Evolutionary conservation across 2,888 invertebrate genomes (phyloP).

Genomic region (Altica lythri): DNA sequence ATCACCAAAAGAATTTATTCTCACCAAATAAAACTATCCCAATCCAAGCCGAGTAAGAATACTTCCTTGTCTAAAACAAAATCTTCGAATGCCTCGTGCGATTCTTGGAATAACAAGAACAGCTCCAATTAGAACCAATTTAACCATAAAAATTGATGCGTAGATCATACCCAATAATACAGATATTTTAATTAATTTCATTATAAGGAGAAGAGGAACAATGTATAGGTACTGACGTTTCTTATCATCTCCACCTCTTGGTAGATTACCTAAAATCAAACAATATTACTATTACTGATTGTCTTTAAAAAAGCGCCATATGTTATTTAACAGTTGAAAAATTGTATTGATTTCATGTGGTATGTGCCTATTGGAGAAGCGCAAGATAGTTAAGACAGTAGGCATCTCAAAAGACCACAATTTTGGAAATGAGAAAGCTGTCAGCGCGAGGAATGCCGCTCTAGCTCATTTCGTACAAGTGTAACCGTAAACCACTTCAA

Average conservation of each 20-base stretch:
- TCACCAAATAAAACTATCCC: constrained; percentile 7
- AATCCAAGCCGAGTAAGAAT: constrained; percentile 3
- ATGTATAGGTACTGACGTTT: neutral
- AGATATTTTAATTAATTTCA: constrained; percentile 7
- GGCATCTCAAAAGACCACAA: no score
- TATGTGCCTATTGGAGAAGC: no score
- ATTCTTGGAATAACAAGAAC: constrained; percentile 62
- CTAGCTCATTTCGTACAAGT: no score
- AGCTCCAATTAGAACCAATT: constrained; percentile 67
- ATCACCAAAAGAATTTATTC: constrained; percentile 9
- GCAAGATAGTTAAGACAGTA: no score
- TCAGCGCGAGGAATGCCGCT: no score
- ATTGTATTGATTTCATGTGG: no score
- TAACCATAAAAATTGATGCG: constrained; percentile 57
- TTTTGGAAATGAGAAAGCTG: no score
- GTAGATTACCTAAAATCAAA: constrained; percentile 19
- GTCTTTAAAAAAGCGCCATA: neutral
- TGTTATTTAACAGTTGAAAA: no score
- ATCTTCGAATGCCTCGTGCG: neutral
- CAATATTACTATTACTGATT: constrained; percentile 19
- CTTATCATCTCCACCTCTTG: neutral
- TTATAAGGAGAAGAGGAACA: constrained; percentile 3
- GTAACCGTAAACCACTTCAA: no score
- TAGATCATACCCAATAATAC: constrained; percentile 9
- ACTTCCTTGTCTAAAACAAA: constrained; percentile 1